These are phyloP conservation scores for Spilogale gracilis DNA, from an alignment of 2,113 vertebrate species.

Conservation along the genomic window DNA sequence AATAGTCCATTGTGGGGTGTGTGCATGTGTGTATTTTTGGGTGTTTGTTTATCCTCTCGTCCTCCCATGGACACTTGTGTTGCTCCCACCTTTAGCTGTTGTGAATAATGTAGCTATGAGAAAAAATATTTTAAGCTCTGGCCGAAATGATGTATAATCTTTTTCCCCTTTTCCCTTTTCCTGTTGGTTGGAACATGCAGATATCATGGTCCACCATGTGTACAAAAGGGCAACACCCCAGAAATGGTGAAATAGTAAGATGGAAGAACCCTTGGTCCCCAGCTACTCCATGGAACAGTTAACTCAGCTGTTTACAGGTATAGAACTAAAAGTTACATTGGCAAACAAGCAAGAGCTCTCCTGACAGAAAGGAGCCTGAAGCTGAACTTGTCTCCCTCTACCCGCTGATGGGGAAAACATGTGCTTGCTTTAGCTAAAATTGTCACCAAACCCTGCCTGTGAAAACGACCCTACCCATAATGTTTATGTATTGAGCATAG, in stretches of 20 bases:
- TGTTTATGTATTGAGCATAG: background rate
- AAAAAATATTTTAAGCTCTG: conserved; percentile 19
- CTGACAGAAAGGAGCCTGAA: background rate
- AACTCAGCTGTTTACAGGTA: background rate
- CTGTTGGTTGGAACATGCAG: background rate
- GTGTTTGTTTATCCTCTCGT: background rate
- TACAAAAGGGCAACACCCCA: background rate
- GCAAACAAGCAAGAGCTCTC: background rate
- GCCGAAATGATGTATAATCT: background rate
- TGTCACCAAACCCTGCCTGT: background rate
- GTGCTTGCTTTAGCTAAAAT: background rate
- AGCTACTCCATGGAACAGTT: background rate
- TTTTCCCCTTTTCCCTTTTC: background rate
- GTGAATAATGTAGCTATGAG: background rate
- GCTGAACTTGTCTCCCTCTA: background rate
- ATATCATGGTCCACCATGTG: background rate
- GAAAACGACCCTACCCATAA: background rate
- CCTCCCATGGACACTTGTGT: background rate
- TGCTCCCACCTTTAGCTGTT: background rate
- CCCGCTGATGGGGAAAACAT: background rate
- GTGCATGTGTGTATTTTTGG: background rate
- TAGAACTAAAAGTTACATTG: background rate
- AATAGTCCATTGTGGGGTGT: background rate
- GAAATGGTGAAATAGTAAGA: background rate
- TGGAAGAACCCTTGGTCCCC: background rate